Evolutionary conservation across 2,888 invertebrate species (phyloP), one percentile per base, ranked within the genome.

Genomic region (Heliconius ethilla): DNA sequence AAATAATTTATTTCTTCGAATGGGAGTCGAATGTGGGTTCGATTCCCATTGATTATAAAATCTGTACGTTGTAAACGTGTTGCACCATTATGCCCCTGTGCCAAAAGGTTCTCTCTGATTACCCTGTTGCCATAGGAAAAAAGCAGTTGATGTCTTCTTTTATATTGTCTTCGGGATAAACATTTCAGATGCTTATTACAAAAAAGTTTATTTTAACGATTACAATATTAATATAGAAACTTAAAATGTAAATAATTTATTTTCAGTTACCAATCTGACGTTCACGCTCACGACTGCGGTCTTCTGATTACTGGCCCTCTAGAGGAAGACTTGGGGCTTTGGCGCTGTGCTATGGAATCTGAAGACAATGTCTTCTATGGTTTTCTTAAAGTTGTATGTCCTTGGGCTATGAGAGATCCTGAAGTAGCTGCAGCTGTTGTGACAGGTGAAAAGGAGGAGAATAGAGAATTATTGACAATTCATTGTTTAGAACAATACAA

Each of bases 261-360:
- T 86, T 87, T 27, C 84, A 92, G 91, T 62, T 83, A 85, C 74
- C 79, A 85, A 15, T 85, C 89, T 0, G 84, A 85, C 2, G 80
- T 87, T 2, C 77, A 82, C 45, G 25, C 74, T 27, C 74, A 74
- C 40, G 74, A 74, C 11, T 94, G 94, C 78, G 89, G 88, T 5
- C 85, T 94, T n/a, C 86, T 87, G 9, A 89, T 94, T 78, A 86
- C 84, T 1, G 82, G 86, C 67, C 89, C 90, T 0, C 59, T 81
- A 11, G 70, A 75, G 10, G 37, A 70, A 0, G 92, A 93, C 80
- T 78, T 88, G 18, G 94, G 94, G 0, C 78, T 91, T 29, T 94
- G 94, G 94, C 89, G 94, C n/a, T 94, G 94, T 69, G 89, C 87
- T 40, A 80, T 94, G 22, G 87, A 90, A 51, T 91, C 92, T 0